These are phyloP conservation scores for Empidonax traillii DNA, from an alignment of 2,113 vertebrate genomes.

Conservation along the genomic window DNA sequence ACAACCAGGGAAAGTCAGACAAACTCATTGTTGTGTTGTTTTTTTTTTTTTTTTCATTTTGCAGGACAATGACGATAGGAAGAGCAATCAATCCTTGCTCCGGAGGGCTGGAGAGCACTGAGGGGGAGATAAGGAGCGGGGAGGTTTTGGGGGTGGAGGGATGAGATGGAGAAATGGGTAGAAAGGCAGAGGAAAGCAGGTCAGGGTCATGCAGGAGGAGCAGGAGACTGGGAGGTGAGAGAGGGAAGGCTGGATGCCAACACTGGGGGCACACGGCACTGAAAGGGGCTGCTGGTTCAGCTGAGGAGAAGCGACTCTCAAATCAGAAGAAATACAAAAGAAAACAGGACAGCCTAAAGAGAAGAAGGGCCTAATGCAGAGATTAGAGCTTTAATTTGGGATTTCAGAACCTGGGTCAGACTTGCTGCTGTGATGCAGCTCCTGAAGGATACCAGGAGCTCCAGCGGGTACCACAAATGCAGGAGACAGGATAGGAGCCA, in stretches of 20 bases:
- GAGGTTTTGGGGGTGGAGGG: neutral
- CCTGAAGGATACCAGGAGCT: neutral
- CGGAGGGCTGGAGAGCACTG: neutral
- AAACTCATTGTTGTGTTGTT: neutral
- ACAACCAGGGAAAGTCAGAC: neutral
- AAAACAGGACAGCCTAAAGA: neutral
- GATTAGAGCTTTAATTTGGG: neutral
- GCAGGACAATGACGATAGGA: neutral
- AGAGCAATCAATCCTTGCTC: neutral
- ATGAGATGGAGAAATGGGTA: neutral
- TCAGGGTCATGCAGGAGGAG: neutral
- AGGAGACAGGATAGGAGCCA: neutral
- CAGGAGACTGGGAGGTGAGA: neutral
- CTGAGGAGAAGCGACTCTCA: neutral
- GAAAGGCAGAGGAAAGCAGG: neutral
- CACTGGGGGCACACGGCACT: accelerated
- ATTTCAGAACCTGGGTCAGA: neutral
- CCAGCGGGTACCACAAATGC: neutral
- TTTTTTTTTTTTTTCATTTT: neutral
- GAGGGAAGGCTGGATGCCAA: neutral
- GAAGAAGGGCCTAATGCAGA: neutral
- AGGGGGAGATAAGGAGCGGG: neutral
- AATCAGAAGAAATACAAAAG: neutral
- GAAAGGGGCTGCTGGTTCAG: neutral
- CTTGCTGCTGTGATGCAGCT: neutral